These are phyloP conservation scores for Aplocera efformata DNA, from an alignment of 2,888 invertebrate genomes.

Conservation along the genomic window DNA sequence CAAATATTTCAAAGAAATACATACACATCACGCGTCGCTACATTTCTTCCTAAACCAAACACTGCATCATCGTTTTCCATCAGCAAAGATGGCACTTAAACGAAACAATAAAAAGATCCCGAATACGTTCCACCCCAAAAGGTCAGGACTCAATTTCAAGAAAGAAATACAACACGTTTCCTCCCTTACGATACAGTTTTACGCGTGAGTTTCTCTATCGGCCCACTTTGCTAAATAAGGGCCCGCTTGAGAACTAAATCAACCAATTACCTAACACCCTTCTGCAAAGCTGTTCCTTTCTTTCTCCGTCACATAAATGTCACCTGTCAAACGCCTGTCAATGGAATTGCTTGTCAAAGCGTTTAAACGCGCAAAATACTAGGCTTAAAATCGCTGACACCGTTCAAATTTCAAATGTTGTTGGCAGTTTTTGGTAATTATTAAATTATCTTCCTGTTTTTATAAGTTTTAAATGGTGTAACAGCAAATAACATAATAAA, in stretches of 20 bases:
- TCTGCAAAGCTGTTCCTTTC: constrained; percentile 5
- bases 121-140: constrained; percentile 10
- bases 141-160: constrained; percentile 22
- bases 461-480: too few species aligned
- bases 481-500: too few species aligned
- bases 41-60: not conserved
- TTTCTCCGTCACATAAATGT: constrained; percentile 25
- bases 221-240: constrained; percentile 29
- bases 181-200: constrained; percentile 35
- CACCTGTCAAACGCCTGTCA: constrained; percentile 23
- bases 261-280: constrained; percentile 27
- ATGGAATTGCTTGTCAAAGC: constrained; percentile 3
- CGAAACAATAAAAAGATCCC: constrained; percentile 19
- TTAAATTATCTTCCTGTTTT: too few species aligned
- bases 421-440: too few species aligned
- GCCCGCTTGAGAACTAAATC: constrained; percentile 31
- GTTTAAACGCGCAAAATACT: too few species aligned
- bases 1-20: too few species aligned
- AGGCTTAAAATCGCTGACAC: too few species aligned
- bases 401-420: too few species aligned
- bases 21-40: too few species aligned
- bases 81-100: constrained; percentile 14
- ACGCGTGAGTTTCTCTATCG: constrained; percentile 29
- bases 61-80: constrained; percentile 12
- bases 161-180: constrained; percentile 27